Conservation (phyloP, 1,140 invertebrate species). For the Linepithema humile region DNA sequence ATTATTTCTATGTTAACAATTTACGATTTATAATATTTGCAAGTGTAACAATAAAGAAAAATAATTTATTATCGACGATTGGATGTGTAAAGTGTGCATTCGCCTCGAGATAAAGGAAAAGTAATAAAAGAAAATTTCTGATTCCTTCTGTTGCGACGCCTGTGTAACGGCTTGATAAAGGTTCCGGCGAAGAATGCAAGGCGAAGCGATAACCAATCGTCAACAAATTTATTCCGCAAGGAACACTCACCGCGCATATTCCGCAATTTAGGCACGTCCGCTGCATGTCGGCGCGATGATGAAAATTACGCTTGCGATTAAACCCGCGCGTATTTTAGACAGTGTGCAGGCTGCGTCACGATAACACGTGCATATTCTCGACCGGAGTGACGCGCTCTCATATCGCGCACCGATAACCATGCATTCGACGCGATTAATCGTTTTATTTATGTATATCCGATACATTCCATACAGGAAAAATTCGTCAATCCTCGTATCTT, state of each 20-base stretch:
- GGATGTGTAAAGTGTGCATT: background rate
- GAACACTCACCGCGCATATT: slow-evolving; percentile 17
- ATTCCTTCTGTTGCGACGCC: slow-evolving; percentile 5
- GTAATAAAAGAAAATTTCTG: background rate
- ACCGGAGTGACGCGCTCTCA: slow-evolving; percentile 17
- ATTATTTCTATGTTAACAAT: too few species aligned
- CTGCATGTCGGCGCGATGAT: slow-evolving; percentile 19
- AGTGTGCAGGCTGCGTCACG: background rate
- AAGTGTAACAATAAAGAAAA: background rate
- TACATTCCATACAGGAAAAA: background rate
- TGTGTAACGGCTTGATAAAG: slow-evolving; percentile 9
- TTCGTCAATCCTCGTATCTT: background rate
- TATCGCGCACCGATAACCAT: slow-evolving; percentile 16
- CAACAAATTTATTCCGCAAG: slow-evolving; percentile 61
- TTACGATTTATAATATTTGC: background rate
- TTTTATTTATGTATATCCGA: slow-evolving; percentile 8
- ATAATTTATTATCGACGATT: background rate
- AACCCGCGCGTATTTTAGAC: slow-evolving; percentile 24
- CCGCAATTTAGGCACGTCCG: slow-evolving; percentile 23
- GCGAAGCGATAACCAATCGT: slow-evolving; percentile 55
- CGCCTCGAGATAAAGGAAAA: too few species aligned
- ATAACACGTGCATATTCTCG: slow-evolving; percentile 28
- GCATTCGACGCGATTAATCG: slow-evolving; percentile 3
- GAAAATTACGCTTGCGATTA: slow-evolving; percentile 30
- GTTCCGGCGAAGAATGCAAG: slow-evolving; percentile 27